These are phyloP conservation scores for Galago senegalensis DNA, from an alignment of 2,797 vertebrate genomes.

Conservation along the genomic window DNA sequence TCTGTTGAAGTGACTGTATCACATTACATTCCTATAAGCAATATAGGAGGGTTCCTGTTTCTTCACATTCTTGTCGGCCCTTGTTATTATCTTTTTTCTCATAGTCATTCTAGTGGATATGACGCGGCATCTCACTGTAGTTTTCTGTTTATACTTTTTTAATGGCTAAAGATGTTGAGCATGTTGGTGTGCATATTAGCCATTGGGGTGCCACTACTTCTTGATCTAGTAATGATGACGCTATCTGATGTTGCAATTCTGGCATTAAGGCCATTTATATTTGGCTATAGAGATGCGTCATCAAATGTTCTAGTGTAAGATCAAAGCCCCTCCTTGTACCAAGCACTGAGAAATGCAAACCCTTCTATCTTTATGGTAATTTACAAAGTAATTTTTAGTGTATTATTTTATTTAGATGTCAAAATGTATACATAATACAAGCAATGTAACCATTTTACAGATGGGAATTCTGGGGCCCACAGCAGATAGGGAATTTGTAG, in stretches of 20 bases:
- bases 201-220: not conserved
- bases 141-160: not conserved
- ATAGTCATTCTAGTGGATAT: not conserved
- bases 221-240: not conserved
- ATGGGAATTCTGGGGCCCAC: not conserved
- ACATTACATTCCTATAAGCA: not conserved
- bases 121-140: not conserved
- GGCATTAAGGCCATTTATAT: not conserved
- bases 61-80: not conserved
- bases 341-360: not conserved
- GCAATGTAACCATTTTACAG: not conserved
- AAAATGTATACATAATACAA: not conserved
- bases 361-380: not conserved
- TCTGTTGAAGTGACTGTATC: not conserved
- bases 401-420: not conserved
- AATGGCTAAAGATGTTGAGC: not conserved
- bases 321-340: not conserved
- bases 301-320: not conserved
- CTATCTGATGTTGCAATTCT: not conserved
- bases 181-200: not conserved
- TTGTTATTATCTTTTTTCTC: conserved; percentile 10
- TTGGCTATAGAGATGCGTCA: not conserved
- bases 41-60: not conserved
- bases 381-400: not conserved
- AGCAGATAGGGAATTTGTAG: conserved; percentile 1